Conservation (phyloP, 2,113 vertebrate genomes). For the Ictidomys tridecemlineatus region DNA sequence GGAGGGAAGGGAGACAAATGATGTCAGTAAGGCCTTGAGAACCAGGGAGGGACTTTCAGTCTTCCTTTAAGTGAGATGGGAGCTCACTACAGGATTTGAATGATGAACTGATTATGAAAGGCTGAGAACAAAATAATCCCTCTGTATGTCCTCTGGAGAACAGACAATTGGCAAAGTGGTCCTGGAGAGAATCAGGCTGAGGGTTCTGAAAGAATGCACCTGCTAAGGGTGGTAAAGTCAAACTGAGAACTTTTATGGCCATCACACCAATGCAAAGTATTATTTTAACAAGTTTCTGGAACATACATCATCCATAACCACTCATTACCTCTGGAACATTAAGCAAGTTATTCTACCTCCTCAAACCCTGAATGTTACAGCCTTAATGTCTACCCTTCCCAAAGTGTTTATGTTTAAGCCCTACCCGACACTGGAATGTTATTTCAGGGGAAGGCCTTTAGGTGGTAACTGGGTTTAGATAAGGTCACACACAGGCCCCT, state of each 20-base stretch:
- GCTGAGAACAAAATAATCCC: neutral
- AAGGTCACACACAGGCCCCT: neutral
- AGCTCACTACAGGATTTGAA: neutral
- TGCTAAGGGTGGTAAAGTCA: neutral
- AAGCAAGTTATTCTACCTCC: slow-evolving; percentile 48
- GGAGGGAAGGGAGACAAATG: neutral
- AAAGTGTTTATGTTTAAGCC: neutral
- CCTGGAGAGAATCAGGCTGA: no score
- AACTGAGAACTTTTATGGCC: neutral
- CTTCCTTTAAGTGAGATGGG: neutral
- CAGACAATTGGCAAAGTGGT: neutral
- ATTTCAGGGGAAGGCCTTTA: neutral
- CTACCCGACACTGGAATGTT: neutral
- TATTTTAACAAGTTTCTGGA: neutral
- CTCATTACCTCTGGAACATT: neutral
- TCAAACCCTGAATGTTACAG: neutral
- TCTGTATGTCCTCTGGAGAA: neutral
- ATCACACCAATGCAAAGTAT: neutral
- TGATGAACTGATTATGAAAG: neutral
- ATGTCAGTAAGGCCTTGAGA: neutral
- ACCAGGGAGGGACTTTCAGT: neutral
- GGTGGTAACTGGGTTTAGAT: neutral
- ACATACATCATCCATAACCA: neutral
- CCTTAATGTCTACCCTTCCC: neutral
- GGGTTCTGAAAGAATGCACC: neutral